phyloP scores from a whole-genome alignment of 2,113 vertebrate genomes.

The Merops nubicus region DNA sequence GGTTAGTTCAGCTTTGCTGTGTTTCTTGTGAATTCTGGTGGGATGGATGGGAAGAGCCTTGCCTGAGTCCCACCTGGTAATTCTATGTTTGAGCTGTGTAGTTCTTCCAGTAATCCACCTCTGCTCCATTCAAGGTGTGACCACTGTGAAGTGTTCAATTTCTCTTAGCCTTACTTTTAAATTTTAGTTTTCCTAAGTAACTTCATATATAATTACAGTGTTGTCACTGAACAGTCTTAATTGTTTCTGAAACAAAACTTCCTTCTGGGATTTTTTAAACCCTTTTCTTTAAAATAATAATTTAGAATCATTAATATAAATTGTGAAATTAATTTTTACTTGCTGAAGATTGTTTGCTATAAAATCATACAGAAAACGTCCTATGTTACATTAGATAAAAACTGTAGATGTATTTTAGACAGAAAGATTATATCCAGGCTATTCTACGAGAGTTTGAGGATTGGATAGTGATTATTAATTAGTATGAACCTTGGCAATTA shows the following conservation, averaged over 20 bases:
- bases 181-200: background rate
- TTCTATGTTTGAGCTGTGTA: background rate
- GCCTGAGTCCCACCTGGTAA: background rate
- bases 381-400: background rate
- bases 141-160: fast-evolving
- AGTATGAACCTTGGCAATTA: background rate
- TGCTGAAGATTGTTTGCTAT: background rate
- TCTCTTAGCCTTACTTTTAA: background rate
- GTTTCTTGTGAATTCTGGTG: background rate
- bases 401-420: background rate
- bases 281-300: background rate
- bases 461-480: background rate
- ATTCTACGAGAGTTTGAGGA: background rate
- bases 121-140: fast-evolving
- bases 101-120: background rate
- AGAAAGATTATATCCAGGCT: background rate
- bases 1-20: background rate
- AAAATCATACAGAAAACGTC: background rate
- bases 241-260: background rate
- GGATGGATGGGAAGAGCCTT: background rate
- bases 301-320: background rate
- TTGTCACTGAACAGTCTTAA: background rate
- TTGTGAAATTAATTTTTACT: background rate
- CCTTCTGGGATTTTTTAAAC: background rate
- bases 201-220: background rate